A percentile compares a stretch with the other conserved stretches of the same genome.
These are phyloP conservation scores for Danio choprae DNA, from an alignment of 2,797 vertebrate genomes.

Conservation along the genomic window DNA sequence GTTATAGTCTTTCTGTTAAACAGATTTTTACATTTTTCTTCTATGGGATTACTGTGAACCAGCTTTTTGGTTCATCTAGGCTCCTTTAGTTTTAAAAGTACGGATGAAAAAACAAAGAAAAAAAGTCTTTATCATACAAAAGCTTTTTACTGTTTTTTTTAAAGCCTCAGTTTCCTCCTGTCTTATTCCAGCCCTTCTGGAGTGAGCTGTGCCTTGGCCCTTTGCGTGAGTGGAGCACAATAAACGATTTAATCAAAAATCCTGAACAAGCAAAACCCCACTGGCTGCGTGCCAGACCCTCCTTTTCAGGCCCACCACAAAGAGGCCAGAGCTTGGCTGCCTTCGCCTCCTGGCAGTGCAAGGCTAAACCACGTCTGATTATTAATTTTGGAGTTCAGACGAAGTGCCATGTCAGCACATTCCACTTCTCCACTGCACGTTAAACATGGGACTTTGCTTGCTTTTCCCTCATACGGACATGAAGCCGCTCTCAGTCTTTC, in stretches of 20 bases:
- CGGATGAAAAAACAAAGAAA: slow-evolving; percentile 48
- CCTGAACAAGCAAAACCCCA: slow-evolving; percentile 82
- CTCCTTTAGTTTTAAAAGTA: too few relatives aligned
- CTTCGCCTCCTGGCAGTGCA: slow-evolving; percentile 74
- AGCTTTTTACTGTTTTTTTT: slow-evolving; percentile 1
- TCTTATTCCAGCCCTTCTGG: slow-evolving; percentile 63
- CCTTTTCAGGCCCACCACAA: slow-evolving; percentile 65
- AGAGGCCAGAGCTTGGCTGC: slow-evolving; percentile 71
- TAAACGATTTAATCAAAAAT: slow-evolving; percentile 83
- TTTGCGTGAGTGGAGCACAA: slow-evolving; percentile 82
- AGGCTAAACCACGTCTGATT: slow-evolving; percentile 77
- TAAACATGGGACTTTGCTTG: slow-evolving; percentile 70
- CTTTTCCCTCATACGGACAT: slow-evolving; percentile 54
- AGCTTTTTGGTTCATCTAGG: too few relatives aligned
- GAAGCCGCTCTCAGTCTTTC: slow-evolving; percentile 44
- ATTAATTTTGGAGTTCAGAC: slow-evolving; percentile 82
- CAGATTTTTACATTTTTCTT: too few relatives aligned
- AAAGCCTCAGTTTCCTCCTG: slow-evolving; percentile 61
- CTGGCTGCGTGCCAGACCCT: slow-evolving; percentile 74
- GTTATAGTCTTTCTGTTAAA: too few relatives aligned
- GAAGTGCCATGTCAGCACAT: slow-evolving; percentile 80
- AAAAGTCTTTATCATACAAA: slow-evolving; percentile 23
- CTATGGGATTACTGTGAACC: too few relatives aligned
- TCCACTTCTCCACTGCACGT: slow-evolving; percentile 68
- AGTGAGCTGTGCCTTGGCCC: slow-evolving; percentile 71